phyloP scores from a whole-genome alignment of 2,888 invertebrate genomes.

The Spilarctia lutea region DNA sequence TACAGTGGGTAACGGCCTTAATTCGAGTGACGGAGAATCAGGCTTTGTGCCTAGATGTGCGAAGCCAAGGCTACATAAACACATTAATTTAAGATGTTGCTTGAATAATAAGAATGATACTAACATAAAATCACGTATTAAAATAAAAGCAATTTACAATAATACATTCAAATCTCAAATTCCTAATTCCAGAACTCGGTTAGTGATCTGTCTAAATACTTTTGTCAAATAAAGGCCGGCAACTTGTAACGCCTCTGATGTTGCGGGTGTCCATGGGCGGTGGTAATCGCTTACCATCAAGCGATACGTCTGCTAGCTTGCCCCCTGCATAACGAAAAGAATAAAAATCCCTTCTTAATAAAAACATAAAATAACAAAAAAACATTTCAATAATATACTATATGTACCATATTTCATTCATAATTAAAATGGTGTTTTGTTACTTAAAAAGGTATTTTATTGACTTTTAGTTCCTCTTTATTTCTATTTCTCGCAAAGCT shows the following conservation, averaged over 20 bases:
- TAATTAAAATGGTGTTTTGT: too few relatives aligned
- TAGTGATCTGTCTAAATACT: too few relatives aligned
- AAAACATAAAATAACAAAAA: too few relatives aligned
- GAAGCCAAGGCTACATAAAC: neutral
- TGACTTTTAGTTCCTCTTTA: too few relatives aligned
- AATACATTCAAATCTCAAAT: neutral
- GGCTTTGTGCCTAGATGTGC: neutral
- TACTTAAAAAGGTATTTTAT: too few relatives aligned
- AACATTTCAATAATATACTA: neutral
- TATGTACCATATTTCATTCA: neutral
- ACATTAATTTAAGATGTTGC: neutral
- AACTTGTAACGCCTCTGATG: too few relatives aligned
- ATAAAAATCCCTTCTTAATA: too few relatives aligned
- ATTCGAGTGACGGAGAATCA: slow-evolving; percentile 17
- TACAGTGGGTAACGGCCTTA: slow-evolving; percentile 26
- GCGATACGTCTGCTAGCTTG: too few relatives aligned
- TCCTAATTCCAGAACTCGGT: neutral
- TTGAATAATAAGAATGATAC: neutral
- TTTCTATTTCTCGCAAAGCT: neutral
- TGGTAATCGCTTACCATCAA: too few relatives aligned
- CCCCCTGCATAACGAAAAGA: too few relatives aligned
- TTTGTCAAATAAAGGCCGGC: too few relatives aligned
- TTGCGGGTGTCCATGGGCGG: too few relatives aligned
- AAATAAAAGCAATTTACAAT: neutral
- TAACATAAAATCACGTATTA: neutral